Evolutionary conservation across 2,113 vertebrate species (phyloP).

Genomic region (Barnardius zonarius): DNA sequence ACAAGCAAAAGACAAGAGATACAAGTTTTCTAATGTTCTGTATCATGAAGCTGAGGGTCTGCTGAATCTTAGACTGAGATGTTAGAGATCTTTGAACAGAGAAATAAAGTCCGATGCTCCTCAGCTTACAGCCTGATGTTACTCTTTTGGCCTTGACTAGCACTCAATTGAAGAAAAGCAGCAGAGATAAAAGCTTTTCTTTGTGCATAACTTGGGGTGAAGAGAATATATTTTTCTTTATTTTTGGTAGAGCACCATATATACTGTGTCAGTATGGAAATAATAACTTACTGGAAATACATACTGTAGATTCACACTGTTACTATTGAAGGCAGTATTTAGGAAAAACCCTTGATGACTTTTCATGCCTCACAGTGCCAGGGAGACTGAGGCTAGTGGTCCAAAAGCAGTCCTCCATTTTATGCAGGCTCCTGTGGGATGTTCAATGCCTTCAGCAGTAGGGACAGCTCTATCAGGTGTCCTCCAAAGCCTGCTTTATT

Average conservation of each 20-base stretch:
- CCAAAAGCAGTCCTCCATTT: background rate
- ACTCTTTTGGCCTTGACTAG: background rate
- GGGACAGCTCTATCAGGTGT: background rate
- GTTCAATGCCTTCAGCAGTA: background rate
- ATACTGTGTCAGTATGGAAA: background rate
- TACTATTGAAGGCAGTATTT: background rate
- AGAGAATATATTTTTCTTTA: background rate
- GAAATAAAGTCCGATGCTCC: background rate
- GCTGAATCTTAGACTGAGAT: background rate
- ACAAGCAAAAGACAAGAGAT: background rate
- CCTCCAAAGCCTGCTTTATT: background rate
- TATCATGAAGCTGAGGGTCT: background rate
- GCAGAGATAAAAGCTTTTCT: background rate
- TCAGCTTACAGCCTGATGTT: background rate
- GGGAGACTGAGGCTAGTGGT: background rate
- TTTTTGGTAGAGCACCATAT: background rate
- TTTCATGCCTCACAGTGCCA: background rate
- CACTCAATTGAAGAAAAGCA: rapidly evolving
- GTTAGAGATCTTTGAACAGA: background rate
- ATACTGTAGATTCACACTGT: background rate
- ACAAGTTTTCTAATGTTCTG: background rate
- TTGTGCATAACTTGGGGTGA: background rate
- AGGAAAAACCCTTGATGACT: background rate
- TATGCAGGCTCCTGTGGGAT: background rate
- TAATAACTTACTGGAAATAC: background rate